Conservation (phyloP, 2,888 invertebrate genomes). For the Cacoxenus indagator region DNA sequence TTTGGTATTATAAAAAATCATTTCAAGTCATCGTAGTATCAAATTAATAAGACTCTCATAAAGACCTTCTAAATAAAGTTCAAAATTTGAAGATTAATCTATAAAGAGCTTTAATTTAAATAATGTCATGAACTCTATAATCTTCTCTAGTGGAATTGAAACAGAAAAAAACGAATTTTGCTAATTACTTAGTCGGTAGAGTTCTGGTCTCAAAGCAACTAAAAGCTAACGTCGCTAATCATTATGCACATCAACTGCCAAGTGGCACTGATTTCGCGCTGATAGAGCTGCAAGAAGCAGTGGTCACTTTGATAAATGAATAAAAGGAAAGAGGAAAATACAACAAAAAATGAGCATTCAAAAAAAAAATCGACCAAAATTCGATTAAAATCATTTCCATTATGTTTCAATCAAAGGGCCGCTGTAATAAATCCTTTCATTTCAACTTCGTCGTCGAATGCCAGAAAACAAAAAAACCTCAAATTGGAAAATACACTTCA, state of each 20-base stretch:
- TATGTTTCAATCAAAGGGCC: slow-evolving; percentile 45
- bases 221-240: background rate
- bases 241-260: background rate
- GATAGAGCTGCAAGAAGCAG: background rate
- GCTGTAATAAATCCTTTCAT: slow-evolving; percentile 3
- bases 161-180: no score
- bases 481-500: no score
- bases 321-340: background rate
- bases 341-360: background rate
- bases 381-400: slow-evolving; percentile 28
- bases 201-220: background rate
- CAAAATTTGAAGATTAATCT: no score
- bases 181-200: no score
- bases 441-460: slow-evolving; percentile 14
- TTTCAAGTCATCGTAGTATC: no score
- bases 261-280: slow-evolving; percentile 6
- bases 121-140: no score
- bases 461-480: no score
- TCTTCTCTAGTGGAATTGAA: no score
- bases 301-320: background rate
- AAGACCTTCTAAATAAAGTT: no score
- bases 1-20: no score
- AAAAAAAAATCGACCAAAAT: background rate
- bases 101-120: no score
- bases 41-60: no score